phyloP scores from a whole-genome alignment of 1,140 invertebrate genomes.

The Drosophila parvula region DNA sequence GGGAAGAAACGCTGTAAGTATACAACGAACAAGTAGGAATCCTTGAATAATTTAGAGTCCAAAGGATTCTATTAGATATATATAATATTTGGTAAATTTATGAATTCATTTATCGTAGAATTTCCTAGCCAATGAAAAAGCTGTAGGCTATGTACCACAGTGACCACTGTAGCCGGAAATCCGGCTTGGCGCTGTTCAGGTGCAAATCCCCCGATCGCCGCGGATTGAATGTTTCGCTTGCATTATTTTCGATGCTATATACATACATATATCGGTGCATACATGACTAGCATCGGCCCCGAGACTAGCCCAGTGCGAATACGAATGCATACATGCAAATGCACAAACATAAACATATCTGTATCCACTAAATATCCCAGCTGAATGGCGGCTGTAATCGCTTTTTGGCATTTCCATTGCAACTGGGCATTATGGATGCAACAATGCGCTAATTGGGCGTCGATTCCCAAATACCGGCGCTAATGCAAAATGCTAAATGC shows the following conservation, averaged over 20 bases:
- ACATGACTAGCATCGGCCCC: neutral
- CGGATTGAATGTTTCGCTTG: conserved; percentile 23
- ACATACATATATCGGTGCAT: neutral
- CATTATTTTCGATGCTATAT: conserved; percentile 31
- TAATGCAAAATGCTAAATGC: conserved; percentile 28
- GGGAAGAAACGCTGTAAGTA: too few species aligned
- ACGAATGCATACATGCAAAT: conserved; percentile 8
- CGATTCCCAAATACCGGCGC: conserved; percentile 37
- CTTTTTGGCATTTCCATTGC: conserved; percentile 42
- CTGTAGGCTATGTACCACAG: neutral
- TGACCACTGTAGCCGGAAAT: conserved; percentile 3
- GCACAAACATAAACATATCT: conserved; percentile 15
- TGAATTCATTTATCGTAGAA: neutral
- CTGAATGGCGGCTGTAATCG: conserved; percentile 39
- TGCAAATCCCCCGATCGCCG: conserved; percentile 33
- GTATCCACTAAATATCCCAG: conserved; percentile 24
- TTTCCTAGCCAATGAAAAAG: too few species aligned
- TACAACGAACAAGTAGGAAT: too few species aligned
- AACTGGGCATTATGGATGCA: conserved; percentile 35
- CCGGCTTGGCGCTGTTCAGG: conserved; percentile 14
- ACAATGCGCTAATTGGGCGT: conserved; percentile 53
- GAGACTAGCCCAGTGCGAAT: neutral
- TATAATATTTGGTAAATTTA: neutral
- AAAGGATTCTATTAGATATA: too few species aligned
- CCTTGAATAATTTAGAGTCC: too few species aligned